Base-by-base conservation (phyloP, 2,113 vertebrate genomes). In the Dasypus novemcinctus region DNA sequence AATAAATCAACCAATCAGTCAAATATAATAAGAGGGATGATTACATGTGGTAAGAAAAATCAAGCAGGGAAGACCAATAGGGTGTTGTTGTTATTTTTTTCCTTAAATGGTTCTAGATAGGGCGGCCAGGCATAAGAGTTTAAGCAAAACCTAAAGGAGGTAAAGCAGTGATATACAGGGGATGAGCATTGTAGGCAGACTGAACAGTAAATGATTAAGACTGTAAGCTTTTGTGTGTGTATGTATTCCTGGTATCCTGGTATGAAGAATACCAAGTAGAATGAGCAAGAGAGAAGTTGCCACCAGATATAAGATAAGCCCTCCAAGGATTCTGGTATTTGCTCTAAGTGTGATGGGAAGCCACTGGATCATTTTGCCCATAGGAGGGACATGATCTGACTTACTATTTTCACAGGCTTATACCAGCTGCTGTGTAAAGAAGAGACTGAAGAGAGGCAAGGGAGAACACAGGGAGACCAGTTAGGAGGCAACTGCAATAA, bases 41-140 rank as follows among this genome's bases (percentile, higher is more conserved):
- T 54, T 29, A 74, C 27, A 89, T 72, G 13, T 74, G 15, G 9
- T 54, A 87, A 93, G 81, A 95, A 80, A 90, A 91, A 78, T n/a
- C 78, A 91, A 78, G 43, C 52, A 87, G 31, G n/a, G 54, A n/a
- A 61, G 21, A 29, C 18, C 79, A 81, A 7, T 27, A 33, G 31
- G 11, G 21, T 69, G 8, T 20, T 20, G 13, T 14, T 54, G 13
- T 54, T 54, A 17, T 54, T 64, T 61, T 81, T 84, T 61, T 76
- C 52, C 52, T 31, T 78, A 23, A n/a, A 7, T 18, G 23, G 57
- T 64, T 83, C 83, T 81, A 78, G n/a, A 49, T 59, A 54, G 76
- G 27, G 31, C 20, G 12, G 20, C 33, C 33, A 91, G 68, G 38
- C 41, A 81, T 76, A 82, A 64, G 63, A 14, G 63, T 54, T 54